Percentiles rank a stretch among this genome's conserved stretches.
Evolutionary conservation across 2,797 vertebrate species (phyloP).

Genomic region (Lagocephalus sceleratus): DNA sequence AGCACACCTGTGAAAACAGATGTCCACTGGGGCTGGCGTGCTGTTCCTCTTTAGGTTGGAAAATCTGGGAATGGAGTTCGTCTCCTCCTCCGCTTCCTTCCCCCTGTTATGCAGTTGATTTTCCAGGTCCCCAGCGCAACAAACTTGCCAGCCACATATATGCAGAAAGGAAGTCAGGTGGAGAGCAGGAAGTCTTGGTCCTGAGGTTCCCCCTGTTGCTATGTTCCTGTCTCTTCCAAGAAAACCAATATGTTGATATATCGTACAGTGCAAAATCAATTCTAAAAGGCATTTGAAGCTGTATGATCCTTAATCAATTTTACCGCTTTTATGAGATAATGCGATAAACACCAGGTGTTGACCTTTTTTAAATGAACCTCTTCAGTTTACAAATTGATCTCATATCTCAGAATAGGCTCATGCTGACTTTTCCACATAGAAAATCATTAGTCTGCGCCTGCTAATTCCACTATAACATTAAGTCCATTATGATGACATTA

Average conservation of each 20-base stretch:
- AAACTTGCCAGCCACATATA: slow-evolving; percentile 8
- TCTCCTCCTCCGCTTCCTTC: slow-evolving; percentile 11
- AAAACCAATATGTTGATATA: slow-evolving; percentile 23
- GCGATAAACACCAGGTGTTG: slow-evolving; percentile 47
- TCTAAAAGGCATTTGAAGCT: slow-evolving; percentile 35
- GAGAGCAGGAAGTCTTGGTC: slow-evolving; percentile 46
- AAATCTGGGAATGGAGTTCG: slow-evolving; percentile 43
- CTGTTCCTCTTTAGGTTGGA: slow-evolving; percentile 70
- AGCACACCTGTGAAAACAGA: slow-evolving; percentile 83
- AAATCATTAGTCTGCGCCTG: slow-evolving; percentile 30
- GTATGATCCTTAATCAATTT: slow-evolving; percentile 43
- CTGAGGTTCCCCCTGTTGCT: slow-evolving; percentile 40
- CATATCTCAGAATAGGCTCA: slow-evolving; percentile 40
- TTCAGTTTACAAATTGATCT: slow-evolving; percentile 36
- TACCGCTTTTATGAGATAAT: slow-evolving; percentile 29
- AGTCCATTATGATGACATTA: slow-evolving; percentile 43
- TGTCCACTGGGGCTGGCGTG: slow-evolving; percentile 69
- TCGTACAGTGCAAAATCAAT: slow-evolving; percentile 38
- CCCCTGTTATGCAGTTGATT: slow-evolving; percentile 7
- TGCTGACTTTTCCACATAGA: slow-evolving; percentile 32
- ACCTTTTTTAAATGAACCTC: slow-evolving; percentile 55
- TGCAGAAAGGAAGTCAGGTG: slow-evolving; percentile 44
- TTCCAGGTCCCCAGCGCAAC: slow-evolving; percentile 38
- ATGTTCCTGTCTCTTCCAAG: slow-evolving; percentile 36
- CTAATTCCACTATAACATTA: slow-evolving; percentile 40